Evolutionary conservation across 2,113 vertebrate species (phyloP), one percentile per base, ranked within the genome.

Genomic region (Meriones unguiculatus): DNA sequence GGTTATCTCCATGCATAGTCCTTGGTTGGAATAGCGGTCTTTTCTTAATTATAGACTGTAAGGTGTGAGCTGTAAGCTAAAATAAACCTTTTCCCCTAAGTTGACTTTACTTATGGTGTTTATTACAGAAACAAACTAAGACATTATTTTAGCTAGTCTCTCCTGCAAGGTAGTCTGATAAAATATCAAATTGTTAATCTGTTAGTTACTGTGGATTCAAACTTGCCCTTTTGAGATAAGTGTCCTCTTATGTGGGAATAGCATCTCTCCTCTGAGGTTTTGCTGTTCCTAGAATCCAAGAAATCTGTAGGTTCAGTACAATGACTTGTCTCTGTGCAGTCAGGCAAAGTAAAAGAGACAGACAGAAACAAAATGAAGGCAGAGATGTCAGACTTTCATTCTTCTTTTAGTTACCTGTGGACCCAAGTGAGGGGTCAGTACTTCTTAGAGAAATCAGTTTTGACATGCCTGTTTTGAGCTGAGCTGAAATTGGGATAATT

Each of bases 401-500:
- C 67, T 87, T 9, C 46, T 69, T 72, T 89, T 75, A 75, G 87
- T 75, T 73, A 89, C 69, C 25, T 62, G 70, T 89, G 87, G 52
- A 70, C 52, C 9, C 69, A 75, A 62, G 32, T 30, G 70, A 41
- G 70, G 5, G 54, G 87, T 54, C 69, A 89, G 41, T 89, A 70
- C 25, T 41, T 89, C 73, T 75, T 41, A 75, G 69, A 25, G 22
- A 75, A 89, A 75, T 72, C n/a, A 88, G 69, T 73, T 73, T 73
- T 38, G n/a, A 89, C 25, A 59, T 75, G 70, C 52, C n/a, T 73
- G 70, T 89, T 75, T 59, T 2, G 4, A 59, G 70, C 24, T 92
- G 54, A 13, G 35, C 65, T 90, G 72, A 65, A 13, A 89, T 86
- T 95, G 22, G 35, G 75, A 91, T 94, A 94, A 54, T 89, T 96